Evolutionary conservation across 1,140 invertebrate genomes (phyloP), one percentile per base, ranked within the genome.

Genomic region (Zophobas atratus): DNA sequence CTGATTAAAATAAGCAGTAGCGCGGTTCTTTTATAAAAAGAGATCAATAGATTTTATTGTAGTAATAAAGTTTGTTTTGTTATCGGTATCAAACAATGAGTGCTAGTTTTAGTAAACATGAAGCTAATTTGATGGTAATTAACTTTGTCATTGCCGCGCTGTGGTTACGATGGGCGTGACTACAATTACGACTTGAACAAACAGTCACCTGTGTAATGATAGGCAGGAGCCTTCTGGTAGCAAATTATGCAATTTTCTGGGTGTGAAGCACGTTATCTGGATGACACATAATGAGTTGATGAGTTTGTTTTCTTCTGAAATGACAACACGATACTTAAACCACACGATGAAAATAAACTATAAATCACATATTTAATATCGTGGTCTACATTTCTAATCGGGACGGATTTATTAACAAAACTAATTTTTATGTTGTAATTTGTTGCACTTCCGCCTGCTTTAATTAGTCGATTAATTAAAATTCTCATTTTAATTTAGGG

Each of bases 111-210:
- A n/a, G 2, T 6, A 6, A 6, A 63, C 49, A 51, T n/a, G 20
- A 4, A 4, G n/a, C 49, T 51, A 51, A 51, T 51, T 20, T 2
- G 4, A 6, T 20, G 6, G 6, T 34, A 39, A 39, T 38, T 63
- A 63, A 39, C 57, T 63, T 63, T 63, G 57, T 63, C 57, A 39
- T 56, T 63, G 57, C 36, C 57, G 57, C 36, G 3, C n/a, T 4
- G n/a, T 63, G 20, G 55, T 56, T 4, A 46, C 3, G 6, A 20
- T 51, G 49, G 49, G 49, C 49, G 49, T 51, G 49, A 20, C 20
- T 51, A n/a, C 6, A 46, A 46, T 46, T 3, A 3, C 6, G 43
- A 46, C 3, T 46, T 8, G 6, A 46, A 46, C 49, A 20, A 20
- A 20, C 20, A 6, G n/a, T 51, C 49, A 51, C 49, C 49, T 46